phyloP scores from a whole-genome alignment of 2,888 invertebrate species.

The Machimus rusticus region DNA sequence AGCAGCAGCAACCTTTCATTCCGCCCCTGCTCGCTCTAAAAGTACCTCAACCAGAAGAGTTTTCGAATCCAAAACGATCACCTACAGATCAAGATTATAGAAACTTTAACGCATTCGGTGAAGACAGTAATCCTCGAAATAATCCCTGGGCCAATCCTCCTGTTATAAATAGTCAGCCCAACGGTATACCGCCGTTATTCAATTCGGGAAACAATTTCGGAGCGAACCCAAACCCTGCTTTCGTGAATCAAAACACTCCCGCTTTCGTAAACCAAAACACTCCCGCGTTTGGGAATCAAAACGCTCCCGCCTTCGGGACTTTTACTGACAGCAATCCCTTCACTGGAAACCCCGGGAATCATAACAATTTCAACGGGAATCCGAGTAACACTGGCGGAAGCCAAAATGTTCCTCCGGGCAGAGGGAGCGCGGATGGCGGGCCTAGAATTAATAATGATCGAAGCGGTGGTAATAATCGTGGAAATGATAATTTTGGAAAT shows the following conservation, averaged over 20 bases:
- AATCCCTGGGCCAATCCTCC: slow-evolving; percentile 48
- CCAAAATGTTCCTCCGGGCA: background rate
- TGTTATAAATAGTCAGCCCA: slow-evolving; percentile 40
- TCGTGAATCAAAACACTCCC: background rate
- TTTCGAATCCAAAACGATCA: slow-evolving; percentile 18
- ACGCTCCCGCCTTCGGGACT: background rate
- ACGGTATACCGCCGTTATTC: slow-evolving; percentile 33
- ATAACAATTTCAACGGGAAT: slow-evolving; percentile 40
- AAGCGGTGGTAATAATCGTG: slow-evolving; percentile 1
- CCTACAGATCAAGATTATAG: slow-evolving; percentile 46
- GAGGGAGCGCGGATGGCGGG: background rate
- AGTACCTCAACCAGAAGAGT: slow-evolving; percentile 53
- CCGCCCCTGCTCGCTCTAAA: slow-evolving; percentile 57
- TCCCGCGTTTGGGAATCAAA: background rate
- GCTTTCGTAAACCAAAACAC: background rate
- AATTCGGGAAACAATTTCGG: background rate
- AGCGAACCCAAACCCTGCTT: background rate
- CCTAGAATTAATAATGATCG: slow-evolving; percentile 25
- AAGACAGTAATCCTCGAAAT: slow-evolving; percentile 42
- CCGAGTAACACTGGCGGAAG: background rate
- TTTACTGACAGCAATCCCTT: slow-evolving; percentile 18
- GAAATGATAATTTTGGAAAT: slow-evolving; percentile 13
- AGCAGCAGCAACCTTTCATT: slow-evolving; percentile 54
- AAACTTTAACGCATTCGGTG: slow-evolving; percentile 36
- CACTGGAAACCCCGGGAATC: background rate